Conservation (phyloP, 1,140 invertebrate species). For the Drosophila nebulosa region DNA sequence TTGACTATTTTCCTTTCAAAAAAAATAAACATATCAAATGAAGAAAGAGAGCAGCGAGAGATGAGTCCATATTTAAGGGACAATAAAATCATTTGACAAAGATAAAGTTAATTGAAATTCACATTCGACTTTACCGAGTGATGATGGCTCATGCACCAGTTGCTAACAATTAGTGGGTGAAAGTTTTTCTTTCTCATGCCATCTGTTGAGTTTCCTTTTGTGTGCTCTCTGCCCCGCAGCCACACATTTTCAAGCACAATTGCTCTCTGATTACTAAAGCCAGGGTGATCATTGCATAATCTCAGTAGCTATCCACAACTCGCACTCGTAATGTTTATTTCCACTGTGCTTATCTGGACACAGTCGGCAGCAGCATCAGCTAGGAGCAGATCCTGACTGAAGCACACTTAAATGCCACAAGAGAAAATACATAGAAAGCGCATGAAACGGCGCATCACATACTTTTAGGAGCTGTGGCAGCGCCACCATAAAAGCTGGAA, state of each 20-base stretch:
- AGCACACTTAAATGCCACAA: conserved; percentile 56
- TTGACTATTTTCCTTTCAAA: too few relatives aligned
- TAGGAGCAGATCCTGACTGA: conserved; percentile 6
- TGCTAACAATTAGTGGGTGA: not conserved
- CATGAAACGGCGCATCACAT: conserved; percentile 43
- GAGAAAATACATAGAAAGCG: conserved; percentile 45
- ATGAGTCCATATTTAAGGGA: too few relatives aligned
- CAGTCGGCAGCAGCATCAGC: conserved; percentile 18
- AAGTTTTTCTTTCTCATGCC: not conserved
- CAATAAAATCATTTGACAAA: too few relatives aligned
- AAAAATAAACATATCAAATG: too few relatives aligned
- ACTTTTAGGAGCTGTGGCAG: conserved; percentile 54
- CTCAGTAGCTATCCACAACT: conserved; percentile 4
- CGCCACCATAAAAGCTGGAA: conserved; percentile 35
- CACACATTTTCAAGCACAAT: not conserved
- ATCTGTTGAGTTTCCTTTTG: not conserved
- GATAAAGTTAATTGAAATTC: not conserved
- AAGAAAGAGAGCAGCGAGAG: too few relatives aligned
- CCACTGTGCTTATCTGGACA: conserved; percentile 73
- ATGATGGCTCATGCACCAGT: not conserved
- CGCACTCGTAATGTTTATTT: conserved; percentile 65
- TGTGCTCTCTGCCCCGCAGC: not conserved
- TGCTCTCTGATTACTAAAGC: conserved; percentile 28
- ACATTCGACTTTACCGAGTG: not conserved
- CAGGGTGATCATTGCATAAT: conserved; percentile 48